Evolutionary conservation across 2,113 vertebrate species (phyloP), one percentile per base, ranked within the genome.

Genomic region (Ciconia maguari): DNA sequence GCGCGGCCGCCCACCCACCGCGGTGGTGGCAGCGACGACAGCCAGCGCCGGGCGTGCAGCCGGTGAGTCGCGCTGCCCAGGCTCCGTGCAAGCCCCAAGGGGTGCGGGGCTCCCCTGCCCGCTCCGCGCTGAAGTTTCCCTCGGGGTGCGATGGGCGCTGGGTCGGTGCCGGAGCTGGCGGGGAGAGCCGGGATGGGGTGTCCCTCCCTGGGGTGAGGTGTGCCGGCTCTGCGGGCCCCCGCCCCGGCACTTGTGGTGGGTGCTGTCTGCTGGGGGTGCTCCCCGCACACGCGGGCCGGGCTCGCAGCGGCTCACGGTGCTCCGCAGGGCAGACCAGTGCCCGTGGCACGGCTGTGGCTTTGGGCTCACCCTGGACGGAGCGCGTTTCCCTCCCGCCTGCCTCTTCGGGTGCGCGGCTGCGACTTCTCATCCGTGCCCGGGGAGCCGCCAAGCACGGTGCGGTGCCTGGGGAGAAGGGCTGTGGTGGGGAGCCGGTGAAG

Each of bases 11-110:
- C 91, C 54, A 62, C 46, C 66, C 12, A 8, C 57, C 7, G 22
- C 21, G 13, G 46, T 20, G 27, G 22, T 52, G 95, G 94, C 89
- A 91, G 60, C 74, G 65, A 65, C 93, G 91, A 94, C 96, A 96
- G 97, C 94, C 95, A 94, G 89, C 49, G 83, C 96, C 49, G 80
- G 92, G 94, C 49, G 48, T 84, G 81, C 87, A 79, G 94, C 90
- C 34, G 81, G 89, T 96, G 97, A 97, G 95, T 97, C 97, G 82
- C 90, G 94, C 97, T 86, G 76, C 87, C 65, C 8, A 49, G 71
- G 65, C 75, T 94, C 81, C 8, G 42, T 77, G 18, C 87, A 64
- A 96, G 96, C 96, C 94, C 96, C 66, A 34, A 87, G 96, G 21
- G 29, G 9, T 30, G 41, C 6, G 5, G 64, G 55, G 64, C 51